These are phyloP conservation scores for Eriosoma lanigerum DNA, from an alignment of 1,140 invertebrate genomes.

Conservation along the genomic window DNA sequence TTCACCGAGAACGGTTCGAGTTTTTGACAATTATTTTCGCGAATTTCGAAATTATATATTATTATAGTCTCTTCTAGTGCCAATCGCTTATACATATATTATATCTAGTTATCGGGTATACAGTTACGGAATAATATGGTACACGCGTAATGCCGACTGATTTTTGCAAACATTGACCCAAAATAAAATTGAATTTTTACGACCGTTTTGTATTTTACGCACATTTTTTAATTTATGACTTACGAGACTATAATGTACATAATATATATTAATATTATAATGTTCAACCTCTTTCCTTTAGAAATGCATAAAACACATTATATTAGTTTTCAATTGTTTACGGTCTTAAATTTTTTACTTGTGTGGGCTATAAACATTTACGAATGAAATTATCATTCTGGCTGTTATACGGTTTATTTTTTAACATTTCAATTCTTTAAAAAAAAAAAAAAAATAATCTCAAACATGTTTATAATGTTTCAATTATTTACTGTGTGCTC, in stretches of 20 bases:
- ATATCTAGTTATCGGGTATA: not conserved
- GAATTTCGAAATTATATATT: too few species aligned
- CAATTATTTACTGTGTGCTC: too few species aligned
- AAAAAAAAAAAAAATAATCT: too few species aligned
- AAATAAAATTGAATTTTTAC: not conserved
- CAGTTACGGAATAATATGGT: too few species aligned
- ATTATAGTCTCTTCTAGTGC: too few species aligned
- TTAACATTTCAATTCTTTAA: not conserved
- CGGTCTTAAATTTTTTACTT: not conserved
- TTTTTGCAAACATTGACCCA: not conserved
- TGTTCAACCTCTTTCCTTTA: not conserved
- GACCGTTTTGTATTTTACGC: not conserved
- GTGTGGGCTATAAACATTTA: not conserved
- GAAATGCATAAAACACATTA: not conserved
- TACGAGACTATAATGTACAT: not conserved
- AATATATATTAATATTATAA: too few species aligned
- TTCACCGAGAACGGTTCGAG: too few species aligned
- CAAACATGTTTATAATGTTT: too few species aligned
- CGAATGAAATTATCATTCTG: not conserved
- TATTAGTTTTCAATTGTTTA: conserved; percentile 6
- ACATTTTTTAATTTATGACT: not conserved
- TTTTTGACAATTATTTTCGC: too few species aligned
- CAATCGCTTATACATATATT: too few species aligned
- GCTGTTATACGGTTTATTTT: not conserved
- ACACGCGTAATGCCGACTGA: too few species aligned